phyloP scores from a whole-genome alignment of 1,140 invertebrate species.

The Rhizoglyphus robini region DNA sequence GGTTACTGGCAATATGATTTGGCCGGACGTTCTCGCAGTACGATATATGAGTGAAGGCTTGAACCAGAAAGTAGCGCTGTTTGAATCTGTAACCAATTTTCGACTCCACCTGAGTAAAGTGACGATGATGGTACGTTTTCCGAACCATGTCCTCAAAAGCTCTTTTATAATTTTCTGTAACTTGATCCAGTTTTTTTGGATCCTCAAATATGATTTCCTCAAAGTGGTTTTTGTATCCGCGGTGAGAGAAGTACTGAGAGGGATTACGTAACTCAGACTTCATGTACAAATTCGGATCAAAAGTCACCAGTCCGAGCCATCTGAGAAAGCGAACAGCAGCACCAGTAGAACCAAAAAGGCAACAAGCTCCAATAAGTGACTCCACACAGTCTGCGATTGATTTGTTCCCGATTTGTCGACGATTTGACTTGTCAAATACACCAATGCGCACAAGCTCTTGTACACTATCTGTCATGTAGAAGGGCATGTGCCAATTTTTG shows the following conservation, averaged over 20 bases:
- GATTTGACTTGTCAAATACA: background rate
- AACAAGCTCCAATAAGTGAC: conserved; percentile 63
- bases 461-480: background rate
- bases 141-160: background rate
- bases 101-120: background rate
- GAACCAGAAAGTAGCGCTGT: background rate
- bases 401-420: conserved; percentile 37
- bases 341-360: conserved; percentile 40
- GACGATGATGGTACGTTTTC: background rate
- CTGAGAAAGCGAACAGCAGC: conserved; percentile 49
- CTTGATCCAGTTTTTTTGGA: too few species aligned
- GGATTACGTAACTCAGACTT: background rate
- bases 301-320: conserved; percentile 45
- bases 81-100: background rate
- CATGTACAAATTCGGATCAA: conserved; percentile 13
- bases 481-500: background rate
- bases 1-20: conserved; percentile 38
- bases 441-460: too few species aligned
- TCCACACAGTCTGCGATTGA: conserved; percentile 65
- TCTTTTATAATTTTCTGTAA: too few species aligned
- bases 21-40: conserved; percentile 39
- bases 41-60: conserved; percentile 43
- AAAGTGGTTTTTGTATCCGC: background rate
- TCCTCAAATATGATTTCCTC: too few species aligned
- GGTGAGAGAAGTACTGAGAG: background rate